phyloP scores from a whole-genome alignment of 2,113 vertebrate genomes.

The Silurus glanis region DNA sequence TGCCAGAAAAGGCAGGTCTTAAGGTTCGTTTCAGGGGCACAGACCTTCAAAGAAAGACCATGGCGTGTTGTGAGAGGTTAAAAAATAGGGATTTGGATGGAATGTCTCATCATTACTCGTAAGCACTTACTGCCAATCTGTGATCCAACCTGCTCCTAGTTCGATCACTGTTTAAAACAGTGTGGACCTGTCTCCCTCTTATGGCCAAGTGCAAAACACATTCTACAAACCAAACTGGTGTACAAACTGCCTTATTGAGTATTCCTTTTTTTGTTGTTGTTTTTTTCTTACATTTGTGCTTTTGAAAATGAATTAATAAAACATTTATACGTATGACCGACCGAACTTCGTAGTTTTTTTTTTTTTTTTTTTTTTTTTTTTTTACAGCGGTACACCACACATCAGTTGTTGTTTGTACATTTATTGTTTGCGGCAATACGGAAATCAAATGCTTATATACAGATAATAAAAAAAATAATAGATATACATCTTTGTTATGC shows the following conservation, averaged over 20 bases:
- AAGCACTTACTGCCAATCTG: slow-evolving; percentile 37
- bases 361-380: not conserved
- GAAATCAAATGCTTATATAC: slow-evolving; percentile 76
- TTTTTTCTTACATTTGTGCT: slow-evolving; percentile 65
- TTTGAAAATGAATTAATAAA: slow-evolving; percentile 68
- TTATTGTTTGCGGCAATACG: slow-evolving; percentile 64
- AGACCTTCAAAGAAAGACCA: too few relatives aligned
- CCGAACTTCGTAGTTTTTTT: not conserved
- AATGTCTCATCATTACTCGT: not conserved
- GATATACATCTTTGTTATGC: slow-evolving; percentile 89
- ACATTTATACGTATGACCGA: slow-evolving; percentile 52
- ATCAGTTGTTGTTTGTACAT: slow-evolving; percentile 48
- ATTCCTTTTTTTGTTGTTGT: slow-evolving; percentile 62
- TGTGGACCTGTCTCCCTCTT: slow-evolving; percentile 49
- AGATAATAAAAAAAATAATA: slow-evolving; percentile 91
- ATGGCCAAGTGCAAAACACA: slow-evolving; percentile 44
- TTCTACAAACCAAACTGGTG: slow-evolving; percentile 61
- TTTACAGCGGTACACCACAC: not conserved
- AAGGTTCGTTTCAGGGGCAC: too few relatives aligned
- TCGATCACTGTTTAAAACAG: slow-evolving; percentile 49
- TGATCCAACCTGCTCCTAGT: slow-evolving; percentile 8
- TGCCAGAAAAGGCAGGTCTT: too few relatives aligned
- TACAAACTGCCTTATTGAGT: slow-evolving; percentile 72
- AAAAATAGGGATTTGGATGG: not conserved
- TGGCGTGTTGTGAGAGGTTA: too few relatives aligned